Conservation (phyloP, 2,888 invertebrate species). For the Plutella xylostella region DNA sequence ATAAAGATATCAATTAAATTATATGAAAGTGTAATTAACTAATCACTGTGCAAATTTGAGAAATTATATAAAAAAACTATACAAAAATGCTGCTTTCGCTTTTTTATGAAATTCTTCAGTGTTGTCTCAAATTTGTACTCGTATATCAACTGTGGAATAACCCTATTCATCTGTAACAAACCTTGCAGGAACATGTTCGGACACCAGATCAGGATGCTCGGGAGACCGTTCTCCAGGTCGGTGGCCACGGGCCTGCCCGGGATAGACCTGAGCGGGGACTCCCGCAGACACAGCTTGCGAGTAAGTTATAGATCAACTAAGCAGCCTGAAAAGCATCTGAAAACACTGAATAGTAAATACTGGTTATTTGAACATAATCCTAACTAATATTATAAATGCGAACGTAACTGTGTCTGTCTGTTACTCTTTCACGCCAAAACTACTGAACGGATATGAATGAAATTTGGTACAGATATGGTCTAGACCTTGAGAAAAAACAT, state of each 20-base stretch:
- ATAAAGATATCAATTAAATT: constrained; percentile 23
- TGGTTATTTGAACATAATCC: too few species aligned
- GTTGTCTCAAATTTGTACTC: constrained; percentile 22
- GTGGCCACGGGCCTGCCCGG: constrained; percentile 71
- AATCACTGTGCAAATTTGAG: constrained; percentile 41
- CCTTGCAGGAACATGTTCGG: constrained; percentile 73
- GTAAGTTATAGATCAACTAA: too few species aligned
- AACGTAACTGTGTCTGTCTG: too few species aligned
- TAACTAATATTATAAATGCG: too few species aligned
- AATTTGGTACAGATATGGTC: too few species aligned
- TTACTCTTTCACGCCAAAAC: too few species aligned
- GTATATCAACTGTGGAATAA: neutral
- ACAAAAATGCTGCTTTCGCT: constrained; percentile 49
- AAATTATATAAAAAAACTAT: constrained; percentile 21
- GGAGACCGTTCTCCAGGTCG: constrained; percentile 74
- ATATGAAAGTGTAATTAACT: constrained; percentile 11
- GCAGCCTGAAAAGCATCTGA: too few species aligned
- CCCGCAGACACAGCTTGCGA: constrained; percentile 69
- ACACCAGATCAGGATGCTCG: constrained; percentile 74
- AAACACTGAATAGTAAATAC: too few species aligned
- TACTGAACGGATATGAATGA: too few species aligned
- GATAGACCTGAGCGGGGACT: constrained; percentile 61
- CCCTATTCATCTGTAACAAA: neutral
- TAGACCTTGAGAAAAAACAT: too few species aligned
- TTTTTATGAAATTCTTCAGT: constrained; percentile 25